Conservation (phyloP, 2,113 vertebrate genomes). For the Candoia aspera region DNA sequence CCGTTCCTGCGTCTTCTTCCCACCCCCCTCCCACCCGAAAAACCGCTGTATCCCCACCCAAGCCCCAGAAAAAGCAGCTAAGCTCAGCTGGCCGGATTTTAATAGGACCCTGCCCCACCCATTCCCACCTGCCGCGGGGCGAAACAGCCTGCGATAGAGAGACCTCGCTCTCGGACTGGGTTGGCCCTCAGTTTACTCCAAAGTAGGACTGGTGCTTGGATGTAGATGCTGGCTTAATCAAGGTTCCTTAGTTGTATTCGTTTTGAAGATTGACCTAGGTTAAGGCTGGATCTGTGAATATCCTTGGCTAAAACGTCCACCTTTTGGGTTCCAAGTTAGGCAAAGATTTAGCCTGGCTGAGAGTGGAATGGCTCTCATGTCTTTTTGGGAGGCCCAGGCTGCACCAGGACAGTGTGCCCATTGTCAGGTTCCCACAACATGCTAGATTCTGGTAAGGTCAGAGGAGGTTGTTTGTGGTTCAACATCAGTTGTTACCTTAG, state of each 20-base stretch:
- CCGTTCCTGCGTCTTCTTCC: rapidly evolving
- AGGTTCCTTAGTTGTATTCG: background rate
- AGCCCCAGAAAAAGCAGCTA: background rate
- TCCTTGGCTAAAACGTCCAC: background rate
- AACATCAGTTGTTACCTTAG: background rate
- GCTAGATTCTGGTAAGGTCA: background rate
- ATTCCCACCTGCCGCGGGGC: background rate
- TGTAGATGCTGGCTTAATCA: background rate
- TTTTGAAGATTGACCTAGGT: background rate
- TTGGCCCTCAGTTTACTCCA: background rate
- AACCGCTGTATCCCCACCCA: background rate
- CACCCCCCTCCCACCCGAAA: background rate
- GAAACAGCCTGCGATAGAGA: background rate
- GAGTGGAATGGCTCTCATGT: background rate
- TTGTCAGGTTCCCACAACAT: background rate
- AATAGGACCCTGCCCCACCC: background rate
- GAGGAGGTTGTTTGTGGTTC: background rate
- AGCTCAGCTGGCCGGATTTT: background rate
- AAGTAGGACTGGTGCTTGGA: background rate
- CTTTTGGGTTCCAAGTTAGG: background rate
- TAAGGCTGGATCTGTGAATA: background rate
- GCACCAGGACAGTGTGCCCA: background rate
- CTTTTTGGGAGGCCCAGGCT: background rate
- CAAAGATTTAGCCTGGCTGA: background rate
- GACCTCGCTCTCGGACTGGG: background rate